Conservation (phyloP, 2,113 vertebrate genomes). For the Sprattus sprattus region DNA sequence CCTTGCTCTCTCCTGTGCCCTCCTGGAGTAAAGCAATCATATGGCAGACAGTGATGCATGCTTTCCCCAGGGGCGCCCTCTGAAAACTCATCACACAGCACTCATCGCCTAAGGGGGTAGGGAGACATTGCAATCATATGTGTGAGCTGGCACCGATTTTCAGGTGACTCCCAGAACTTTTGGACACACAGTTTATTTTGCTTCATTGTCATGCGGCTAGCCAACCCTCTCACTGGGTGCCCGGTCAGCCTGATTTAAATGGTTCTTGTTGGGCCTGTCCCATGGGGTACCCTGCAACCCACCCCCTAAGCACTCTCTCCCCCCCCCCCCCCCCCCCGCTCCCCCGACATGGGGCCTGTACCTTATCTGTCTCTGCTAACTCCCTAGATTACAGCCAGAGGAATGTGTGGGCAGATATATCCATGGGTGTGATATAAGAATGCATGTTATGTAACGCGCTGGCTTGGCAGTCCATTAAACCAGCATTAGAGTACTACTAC, state of each 20-base stretch:
- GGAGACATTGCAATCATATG: background rate
- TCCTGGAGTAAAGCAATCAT: background rate
- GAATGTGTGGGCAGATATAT: slow-evolving; percentile 22
- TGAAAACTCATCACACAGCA: background rate
- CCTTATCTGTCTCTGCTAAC: slow-evolving; percentile 19
- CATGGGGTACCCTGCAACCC: background rate
- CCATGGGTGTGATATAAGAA: slow-evolving; percentile 11
- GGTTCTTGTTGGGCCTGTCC: background rate
- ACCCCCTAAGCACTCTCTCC: no score
- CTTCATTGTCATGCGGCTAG: background rate
- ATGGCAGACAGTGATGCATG: background rate
- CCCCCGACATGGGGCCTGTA: background rate
- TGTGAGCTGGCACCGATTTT: background rate
- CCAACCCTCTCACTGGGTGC: background rate
- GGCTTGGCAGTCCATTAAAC: background rate
- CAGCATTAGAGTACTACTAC: background rate
- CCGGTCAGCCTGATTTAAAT: background rate
- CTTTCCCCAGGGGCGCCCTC: background rate
- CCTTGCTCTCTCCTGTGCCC: background rate
- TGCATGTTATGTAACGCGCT: slow-evolving; percentile 1
- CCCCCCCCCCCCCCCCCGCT: background rate
- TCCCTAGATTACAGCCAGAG: background rate
- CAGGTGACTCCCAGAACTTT: background rate
- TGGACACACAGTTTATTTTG: background rate
- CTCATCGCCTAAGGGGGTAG: background rate